Evolutionary conservation across 2,888 invertebrate species (phyloP).

Genomic region (Macrophya alboannulata): DNA sequence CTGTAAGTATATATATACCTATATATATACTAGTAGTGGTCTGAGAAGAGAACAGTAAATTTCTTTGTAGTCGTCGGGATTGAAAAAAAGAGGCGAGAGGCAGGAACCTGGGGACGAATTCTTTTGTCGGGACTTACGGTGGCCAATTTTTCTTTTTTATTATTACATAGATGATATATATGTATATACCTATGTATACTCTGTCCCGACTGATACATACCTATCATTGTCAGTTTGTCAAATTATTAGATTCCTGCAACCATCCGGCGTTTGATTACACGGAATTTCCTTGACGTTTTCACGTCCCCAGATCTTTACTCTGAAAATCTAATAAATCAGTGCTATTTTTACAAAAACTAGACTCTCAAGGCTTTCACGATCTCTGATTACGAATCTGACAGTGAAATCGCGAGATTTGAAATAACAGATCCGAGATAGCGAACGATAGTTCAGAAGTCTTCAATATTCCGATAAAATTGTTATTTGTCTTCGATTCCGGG

Average conservation of each 20-base stretch:
- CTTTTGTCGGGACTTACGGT: background rate
- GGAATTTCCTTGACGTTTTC: background rate
- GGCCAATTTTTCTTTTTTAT: conserved; percentile 1
- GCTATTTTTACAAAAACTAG: too few species aligned
- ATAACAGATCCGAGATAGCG: background rate
- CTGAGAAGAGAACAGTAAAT: conserved; percentile 26
- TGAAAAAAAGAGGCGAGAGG: conserved; percentile 5
- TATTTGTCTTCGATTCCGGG: background rate
- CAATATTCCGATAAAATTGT: background rate
- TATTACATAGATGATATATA: background rate
- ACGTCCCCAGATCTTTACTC: background rate
- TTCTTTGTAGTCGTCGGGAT: conserved; percentile 33
- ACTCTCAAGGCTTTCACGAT: too few species aligned
- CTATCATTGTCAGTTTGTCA: conserved; percentile 18
- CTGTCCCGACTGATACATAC: background rate
- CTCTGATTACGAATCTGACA: background rate
- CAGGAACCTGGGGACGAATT: conserved; percentile 16
- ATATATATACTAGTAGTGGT: background rate
- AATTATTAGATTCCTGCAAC: background rate
- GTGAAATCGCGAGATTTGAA: too few species aligned
- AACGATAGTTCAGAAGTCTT: background rate
- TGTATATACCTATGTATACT: background rate
- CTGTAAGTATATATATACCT: background rate
- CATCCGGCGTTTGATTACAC: background rate
- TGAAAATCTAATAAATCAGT: background rate